Base-by-base conservation (phyloP, 2,797 vertebrate species). In the Pyrocephalus nanus region DNA sequence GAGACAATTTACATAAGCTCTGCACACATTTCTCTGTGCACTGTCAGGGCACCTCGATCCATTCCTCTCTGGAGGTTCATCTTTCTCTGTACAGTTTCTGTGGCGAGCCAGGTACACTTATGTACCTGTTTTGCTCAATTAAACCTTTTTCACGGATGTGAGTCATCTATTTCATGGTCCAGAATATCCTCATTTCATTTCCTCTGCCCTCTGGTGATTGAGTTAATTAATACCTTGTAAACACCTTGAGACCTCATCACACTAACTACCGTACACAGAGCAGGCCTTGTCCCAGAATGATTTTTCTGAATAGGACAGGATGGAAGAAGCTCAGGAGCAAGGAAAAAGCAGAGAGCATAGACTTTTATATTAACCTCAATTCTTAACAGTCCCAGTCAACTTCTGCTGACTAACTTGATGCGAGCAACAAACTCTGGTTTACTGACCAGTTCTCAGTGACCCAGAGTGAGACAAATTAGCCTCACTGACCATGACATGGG, bases 191-290 rank as follows among this genome's bases (percentile, higher is more conserved):
- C 51, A 78, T 86, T 93, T 92, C 40, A 81, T 88, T 96, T 93
- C 76, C 85, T 88, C 79, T 95, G 89, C 87, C 93, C 79, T 95
- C 87, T 73, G 79, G 87, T 88, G 86, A 96, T 45, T 72, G 82
- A 95, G 84, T 91, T 93, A 89, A 95, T 96, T 95, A 93, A 95
- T 91, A 95, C 79, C 92, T 47, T 73, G 79, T 75, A 91, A 93
- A 81, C 43, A 90, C 38, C 62, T 84, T 58, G 70, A 95, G 85
- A 93, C 25, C 22, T 92, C 87, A 73, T 76, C 29, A 6, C 42
- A 85, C 86, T 64, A 70, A 54, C 50, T 69, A 69, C 69, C 82
- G 54, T 65, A 85, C 11, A 67, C 87, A 81, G 43, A 77, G 57
- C 25, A 58, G 45, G 65, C n/a, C 48, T 91, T 88, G 64, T 58